Evolutionary conservation across 2,113 vertebrate species (phyloP).

Genomic region (Petrocephalus zakoni): DNA sequence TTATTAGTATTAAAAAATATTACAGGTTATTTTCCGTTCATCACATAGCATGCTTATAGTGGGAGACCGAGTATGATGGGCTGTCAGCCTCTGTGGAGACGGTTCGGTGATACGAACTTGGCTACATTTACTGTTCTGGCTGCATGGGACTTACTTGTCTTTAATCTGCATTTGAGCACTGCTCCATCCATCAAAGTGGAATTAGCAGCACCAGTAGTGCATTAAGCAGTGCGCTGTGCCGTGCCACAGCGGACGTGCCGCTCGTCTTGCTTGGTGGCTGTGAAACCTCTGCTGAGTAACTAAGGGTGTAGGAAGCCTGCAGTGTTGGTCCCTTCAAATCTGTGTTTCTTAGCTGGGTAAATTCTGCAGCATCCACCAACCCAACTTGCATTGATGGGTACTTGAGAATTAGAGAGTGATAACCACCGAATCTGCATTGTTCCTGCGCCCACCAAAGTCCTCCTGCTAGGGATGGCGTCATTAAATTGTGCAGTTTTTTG

Average conservation of each 20-base stretch:
- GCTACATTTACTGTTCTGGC: background rate
- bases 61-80: background rate
- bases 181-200: background rate
- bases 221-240: background rate
- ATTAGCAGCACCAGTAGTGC: background rate
- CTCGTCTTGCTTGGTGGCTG: background rate
- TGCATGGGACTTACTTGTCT: background rate
- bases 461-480: background rate
- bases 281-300: background rate
- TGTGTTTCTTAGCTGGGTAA: background rate
- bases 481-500: background rate
- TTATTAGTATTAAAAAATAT: background rate
- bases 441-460: background rate
- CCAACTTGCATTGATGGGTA: background rate
- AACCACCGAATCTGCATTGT: background rate
- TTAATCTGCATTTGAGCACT: background rate
- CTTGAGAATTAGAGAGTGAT: background rate
- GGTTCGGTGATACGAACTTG: background rate
- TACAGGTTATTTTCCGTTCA: background rate
- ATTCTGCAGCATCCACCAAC: background rate
- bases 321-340: background rate
- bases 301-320: background rate
- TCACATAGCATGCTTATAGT: background rate
- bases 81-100: background rate
- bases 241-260: background rate